Evolutionary conservation across 2,797 vertebrate genomes (phyloP), one percentile per base, ranked within the genome.

Genomic region (Clarias laeviceps): DNA sequence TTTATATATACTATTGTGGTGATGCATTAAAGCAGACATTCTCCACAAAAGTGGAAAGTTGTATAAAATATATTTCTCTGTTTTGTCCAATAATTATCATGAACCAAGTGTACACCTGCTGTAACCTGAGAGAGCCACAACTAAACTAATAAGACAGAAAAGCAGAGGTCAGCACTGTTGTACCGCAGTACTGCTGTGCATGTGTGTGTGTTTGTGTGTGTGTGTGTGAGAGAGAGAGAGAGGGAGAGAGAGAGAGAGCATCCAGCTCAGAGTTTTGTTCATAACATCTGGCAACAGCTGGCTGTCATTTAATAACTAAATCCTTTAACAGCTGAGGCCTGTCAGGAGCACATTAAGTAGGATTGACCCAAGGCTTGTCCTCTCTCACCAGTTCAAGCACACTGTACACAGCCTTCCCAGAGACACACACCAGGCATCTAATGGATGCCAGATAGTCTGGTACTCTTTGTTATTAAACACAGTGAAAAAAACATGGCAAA

Each of bases 271-370:
- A n/a, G 2, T 62, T 79, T 90, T 86, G 45, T 89, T 90, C 90
- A 76, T 87, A 89, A 90, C 90, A 92, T 92, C 87, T 91, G 87
- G 85, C 29, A 66, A 88, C 93, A 95, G 91, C 86, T 94, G 93
- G 90, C 82, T 90, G 87, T 88, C 87, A 92, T 94, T 93, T 92
- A 45, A 82, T 89, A 82, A 88, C 87, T 83, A 84, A 93, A 85
- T 90, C 50, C 50, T 91, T 86, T 82, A 72, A 89, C 92, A 94
- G 92, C 91, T 93, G 91, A 85, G 72, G 81, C 88, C 89, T 85
- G 66, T 78, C 45, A 89, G 88, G 89, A 92, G 62, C 72, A 89
- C 85, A 90, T 91, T 89, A 91, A 54, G 64, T 77, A 64, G 56
- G 59, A 84, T 76, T 85, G 90, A 92, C 91, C 91, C 91, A 89